Percentiles rank a stretch among this genome's conserved stretches.
These are phyloP conservation scores for Trinectes maculatus DNA, from an alignment of 2,113 vertebrate species.

Conservation along the genomic window DNA sequence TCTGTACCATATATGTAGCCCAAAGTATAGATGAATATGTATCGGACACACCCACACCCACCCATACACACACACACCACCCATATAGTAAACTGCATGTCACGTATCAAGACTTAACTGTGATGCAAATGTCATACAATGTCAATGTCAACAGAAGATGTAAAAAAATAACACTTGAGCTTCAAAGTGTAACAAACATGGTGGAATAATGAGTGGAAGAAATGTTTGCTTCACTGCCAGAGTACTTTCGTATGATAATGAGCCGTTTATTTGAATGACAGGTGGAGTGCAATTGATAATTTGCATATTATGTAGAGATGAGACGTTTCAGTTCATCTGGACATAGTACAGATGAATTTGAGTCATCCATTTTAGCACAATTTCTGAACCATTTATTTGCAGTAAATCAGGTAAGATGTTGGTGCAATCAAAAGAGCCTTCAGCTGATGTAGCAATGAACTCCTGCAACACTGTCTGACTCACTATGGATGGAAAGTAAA, in stretches of 20 bases:
- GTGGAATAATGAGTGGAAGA: constrained; percentile 58
- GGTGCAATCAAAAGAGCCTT: background rate
- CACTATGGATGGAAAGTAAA: too few relatives aligned
- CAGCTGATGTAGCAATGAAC: too few relatives aligned
- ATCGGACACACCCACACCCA: background rate
- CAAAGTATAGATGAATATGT: background rate
- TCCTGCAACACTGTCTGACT: too few relatives aligned
- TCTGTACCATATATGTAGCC: background rate
- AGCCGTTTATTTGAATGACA: constrained; percentile 31
- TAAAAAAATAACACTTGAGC: background rate
- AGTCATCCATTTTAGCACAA: too few relatives aligned
- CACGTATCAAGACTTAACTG: too few relatives aligned
- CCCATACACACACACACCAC: background rate
- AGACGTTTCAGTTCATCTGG: too few relatives aligned
- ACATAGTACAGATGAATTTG: too few relatives aligned
- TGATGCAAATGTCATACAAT: too few relatives aligned
- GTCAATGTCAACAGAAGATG: background rate
- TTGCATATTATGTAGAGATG: too few relatives aligned
- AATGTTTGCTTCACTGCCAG: constrained; percentile 42
- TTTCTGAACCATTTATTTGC: too few relatives aligned
- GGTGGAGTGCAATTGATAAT: too few relatives aligned
- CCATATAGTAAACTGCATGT: too few relatives aligned
- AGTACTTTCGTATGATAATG: constrained; percentile 18
- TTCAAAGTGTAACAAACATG: constrained; percentile 7
- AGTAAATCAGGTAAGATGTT: background rate